phyloP scores from a whole-genome alignment of 2,888 invertebrate species.

The Orthosia gothica region DNA sequence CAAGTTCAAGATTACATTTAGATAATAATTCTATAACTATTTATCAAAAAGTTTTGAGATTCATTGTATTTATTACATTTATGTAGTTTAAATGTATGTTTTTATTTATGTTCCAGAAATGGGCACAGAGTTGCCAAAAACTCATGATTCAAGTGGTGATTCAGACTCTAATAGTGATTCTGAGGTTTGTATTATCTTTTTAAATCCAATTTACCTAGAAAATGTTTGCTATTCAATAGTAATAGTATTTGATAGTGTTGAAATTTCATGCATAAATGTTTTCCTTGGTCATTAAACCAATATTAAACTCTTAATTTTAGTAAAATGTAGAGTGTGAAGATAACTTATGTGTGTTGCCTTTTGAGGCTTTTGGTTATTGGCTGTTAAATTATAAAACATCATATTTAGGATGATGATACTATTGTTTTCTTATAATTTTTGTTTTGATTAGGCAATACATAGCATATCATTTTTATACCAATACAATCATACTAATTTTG shows the following conservation, averaged over 20 bases:
- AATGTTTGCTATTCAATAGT: neutral
- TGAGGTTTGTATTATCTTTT: slow-evolving; percentile 81
- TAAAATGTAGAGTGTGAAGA: neutral
- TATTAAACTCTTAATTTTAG: neutral
- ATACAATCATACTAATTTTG: neutral
- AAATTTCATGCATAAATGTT: slow-evolving; percentile 12
- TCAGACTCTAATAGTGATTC: slow-evolving; percentile 92
- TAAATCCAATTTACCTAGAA: neutral
- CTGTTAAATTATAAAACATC: neutral
- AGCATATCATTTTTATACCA: neutral
- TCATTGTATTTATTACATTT: neutral
- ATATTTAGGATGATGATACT: too few species aligned
- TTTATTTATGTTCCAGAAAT: slow-evolving; percentile 82
- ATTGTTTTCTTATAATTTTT: neutral
- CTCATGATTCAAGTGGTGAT: slow-evolving; percentile 90
- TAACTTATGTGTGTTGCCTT: neutral
- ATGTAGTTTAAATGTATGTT: slow-evolving; percentile 11
- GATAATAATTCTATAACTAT: slow-evolving; percentile 40
- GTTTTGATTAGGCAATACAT: neutral
- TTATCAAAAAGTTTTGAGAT: slow-evolving; percentile 1
- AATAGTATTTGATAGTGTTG: neutral
- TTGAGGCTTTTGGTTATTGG: neutral
- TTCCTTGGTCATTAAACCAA: neutral
- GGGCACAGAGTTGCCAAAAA: slow-evolving; percentile 91
- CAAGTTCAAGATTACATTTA: slow-evolving; percentile 67